Evolutionary conservation across 2,797 vertebrate genomes (phyloP).

Genomic region (Urophycis tenuis): DNA sequence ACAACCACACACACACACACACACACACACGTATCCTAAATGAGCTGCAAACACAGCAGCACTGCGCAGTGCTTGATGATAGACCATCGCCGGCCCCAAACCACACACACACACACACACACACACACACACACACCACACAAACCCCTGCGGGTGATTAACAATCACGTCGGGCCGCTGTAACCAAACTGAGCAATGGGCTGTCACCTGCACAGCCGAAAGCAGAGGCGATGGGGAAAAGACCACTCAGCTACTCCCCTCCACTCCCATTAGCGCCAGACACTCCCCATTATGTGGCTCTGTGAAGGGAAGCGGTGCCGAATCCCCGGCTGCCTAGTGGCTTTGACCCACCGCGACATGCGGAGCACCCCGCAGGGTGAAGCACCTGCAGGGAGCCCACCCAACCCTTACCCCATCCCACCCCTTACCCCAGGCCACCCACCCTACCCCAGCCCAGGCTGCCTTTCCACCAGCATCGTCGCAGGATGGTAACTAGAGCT

Average conservation of each 20-base stretch:
- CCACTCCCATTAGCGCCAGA: conserved; percentile 17
- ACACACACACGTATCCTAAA: not conserved
- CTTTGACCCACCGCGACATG: conserved; percentile 15
- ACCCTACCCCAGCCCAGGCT: not conserved
- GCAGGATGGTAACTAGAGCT: not conserved
- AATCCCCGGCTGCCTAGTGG: conserved; percentile 15
- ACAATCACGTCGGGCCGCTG: conserved; percentile 21
- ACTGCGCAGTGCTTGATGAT: conserved; percentile 1
- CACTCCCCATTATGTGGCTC: conserved; percentile 21
- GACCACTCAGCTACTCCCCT: not conserved
- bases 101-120: too few species aligned
- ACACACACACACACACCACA: not conserved
- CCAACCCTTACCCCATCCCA: not conserved
- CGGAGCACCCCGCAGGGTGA: conserved; percentile 1
- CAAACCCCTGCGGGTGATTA: conserved; percentile 24
- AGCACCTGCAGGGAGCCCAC: conserved; percentile 21
- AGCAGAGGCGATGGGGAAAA: not conserved
- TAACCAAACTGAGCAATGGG: conserved; percentile 32
- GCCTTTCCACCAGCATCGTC: not conserved
- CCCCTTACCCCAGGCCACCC: not conserved
- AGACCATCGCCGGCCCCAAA: not conserved
- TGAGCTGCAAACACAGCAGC: not conserved
- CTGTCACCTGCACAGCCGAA: conserved; percentile 13
- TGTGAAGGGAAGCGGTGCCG: conserved; percentile 18
- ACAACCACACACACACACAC: not conserved